Percentiles rank a stretch among this genome's conserved stretches.
Evolutionary conservation across 2,113 vertebrate species (phyloP).

Genomic region (Psephotus haematonotus): DNA sequence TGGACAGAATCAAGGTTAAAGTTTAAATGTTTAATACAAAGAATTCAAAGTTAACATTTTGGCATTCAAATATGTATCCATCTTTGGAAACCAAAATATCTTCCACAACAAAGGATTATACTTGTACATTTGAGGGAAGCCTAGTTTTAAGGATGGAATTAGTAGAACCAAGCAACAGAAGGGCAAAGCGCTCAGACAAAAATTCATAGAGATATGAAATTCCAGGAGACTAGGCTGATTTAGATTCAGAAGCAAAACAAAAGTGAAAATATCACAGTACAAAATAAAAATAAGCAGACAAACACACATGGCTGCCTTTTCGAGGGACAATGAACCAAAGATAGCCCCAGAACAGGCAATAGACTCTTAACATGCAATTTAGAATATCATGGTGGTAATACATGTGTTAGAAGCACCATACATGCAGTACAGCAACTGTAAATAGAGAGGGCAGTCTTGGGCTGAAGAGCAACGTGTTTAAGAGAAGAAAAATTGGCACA

Average conservation of each 20-base stretch:
- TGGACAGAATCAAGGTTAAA: neutral
- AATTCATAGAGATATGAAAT: neutral
- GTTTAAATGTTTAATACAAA: neutral
- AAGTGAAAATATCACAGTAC: neutral
- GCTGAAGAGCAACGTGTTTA: rapidly evolving
- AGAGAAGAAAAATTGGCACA: neutral
- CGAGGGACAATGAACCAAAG: neutral
- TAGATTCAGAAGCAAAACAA: neutral
- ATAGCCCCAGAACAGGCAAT: neutral
- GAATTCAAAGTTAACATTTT: neutral
- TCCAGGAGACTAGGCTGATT: neutral
- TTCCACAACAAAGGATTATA: neutral
- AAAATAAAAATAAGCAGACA: neutral
- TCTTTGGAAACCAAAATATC: neutral
- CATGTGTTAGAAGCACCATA: neutral
- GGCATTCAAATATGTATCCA: neutral
- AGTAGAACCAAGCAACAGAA: neutral
- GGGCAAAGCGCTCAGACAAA: neutral
- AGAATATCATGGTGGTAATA: too few relatives aligned
- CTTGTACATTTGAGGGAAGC: neutral
- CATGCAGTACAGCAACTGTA: neutral
- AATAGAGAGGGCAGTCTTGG: neutral
- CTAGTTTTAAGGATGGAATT: neutral
- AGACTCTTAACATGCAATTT: neutral
- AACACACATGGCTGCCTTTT: neutral